A percentile compares a stretch with the other conserved stretches of the same genome.
Evolutionary conservation across 1,140 invertebrate species (phyloP).

Genomic region (Halictus rubicundus): DNA sequence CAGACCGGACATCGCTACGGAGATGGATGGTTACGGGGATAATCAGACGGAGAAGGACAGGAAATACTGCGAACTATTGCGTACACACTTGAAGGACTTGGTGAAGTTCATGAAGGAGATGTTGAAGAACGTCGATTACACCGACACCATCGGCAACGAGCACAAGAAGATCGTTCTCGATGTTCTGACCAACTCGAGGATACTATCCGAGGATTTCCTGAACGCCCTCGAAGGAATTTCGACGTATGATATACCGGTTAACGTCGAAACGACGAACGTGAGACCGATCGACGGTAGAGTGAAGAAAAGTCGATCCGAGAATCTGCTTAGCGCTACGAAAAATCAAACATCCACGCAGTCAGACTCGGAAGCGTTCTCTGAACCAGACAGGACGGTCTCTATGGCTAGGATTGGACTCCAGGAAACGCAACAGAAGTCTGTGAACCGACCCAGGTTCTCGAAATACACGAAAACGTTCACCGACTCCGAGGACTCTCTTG

Average conservation of each 20-base stretch:
- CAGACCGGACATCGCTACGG: conserved; percentile 64
- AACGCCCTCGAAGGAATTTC: conserved; percentile 61
- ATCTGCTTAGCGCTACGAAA: conserved; percentile 54
- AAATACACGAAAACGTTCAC: conserved; percentile 71
- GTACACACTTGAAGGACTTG: conserved; percentile 72
- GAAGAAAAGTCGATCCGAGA: conserved; percentile 66
- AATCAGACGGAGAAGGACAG: conserved; percentile 66
- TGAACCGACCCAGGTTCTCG: conserved; percentile 54
- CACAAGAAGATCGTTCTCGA: conserved; percentile 72
- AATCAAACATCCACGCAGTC: conserved; percentile 80
- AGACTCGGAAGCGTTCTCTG: conserved; percentile 92
- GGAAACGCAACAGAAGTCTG: conserved; percentile 73
- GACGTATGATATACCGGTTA: conserved; percentile 10
- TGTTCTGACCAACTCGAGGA: conserved; percentile 70
- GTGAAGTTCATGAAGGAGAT: conserved; percentile 77
- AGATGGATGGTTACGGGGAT: conserved; percentile 56
- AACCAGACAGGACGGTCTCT: conserved; percentile 90
- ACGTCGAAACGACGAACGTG: background rate
- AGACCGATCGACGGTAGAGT: conserved; percentile 19
- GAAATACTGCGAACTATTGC: conserved; percentile 73
- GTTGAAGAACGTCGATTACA: conserved; percentile 60
- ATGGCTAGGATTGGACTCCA: conserved; percentile 87
- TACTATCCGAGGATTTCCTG: conserved; percentile 73
- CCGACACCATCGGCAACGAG: conserved; percentile 53
- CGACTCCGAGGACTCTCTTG: conserved; percentile 76